These are phyloP conservation scores for Mactromeris polynyma DNA, from an alignment of 2,888 invertebrate genomes.

Conservation along the genomic window DNA sequence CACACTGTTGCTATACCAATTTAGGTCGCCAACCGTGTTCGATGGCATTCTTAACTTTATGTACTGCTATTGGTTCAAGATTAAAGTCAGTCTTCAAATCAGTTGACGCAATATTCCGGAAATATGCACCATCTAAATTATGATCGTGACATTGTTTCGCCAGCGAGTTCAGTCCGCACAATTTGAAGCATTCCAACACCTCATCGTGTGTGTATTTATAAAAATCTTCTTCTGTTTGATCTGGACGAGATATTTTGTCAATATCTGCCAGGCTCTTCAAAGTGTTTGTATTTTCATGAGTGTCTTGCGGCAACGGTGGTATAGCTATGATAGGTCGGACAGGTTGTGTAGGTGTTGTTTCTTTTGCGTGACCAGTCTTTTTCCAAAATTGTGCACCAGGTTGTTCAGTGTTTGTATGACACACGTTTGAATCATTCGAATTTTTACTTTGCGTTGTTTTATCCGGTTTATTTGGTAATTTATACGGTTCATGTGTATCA, in stretches of 20 bases:
- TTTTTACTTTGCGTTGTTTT: background rate
- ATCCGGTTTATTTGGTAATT: background rate
- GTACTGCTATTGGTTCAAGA: background rate
- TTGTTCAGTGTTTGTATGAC: background rate
- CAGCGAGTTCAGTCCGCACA: background rate
- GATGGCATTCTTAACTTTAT: background rate
- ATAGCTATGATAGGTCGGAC: background rate
- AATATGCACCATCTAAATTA: background rate
- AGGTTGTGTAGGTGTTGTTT: background rate
- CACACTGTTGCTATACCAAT: no score
- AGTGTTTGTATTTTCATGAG: background rate
- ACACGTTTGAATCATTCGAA: background rate
- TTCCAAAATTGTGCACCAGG: background rate
- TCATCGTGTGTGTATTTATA: background rate
- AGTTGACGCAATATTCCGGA: background rate
- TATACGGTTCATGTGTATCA: background rate
- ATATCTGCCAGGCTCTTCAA: background rate
- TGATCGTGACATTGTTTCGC: background rate
- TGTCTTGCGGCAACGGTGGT: background rate
- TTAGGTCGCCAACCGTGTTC: background rate
- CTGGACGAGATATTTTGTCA: background rate
- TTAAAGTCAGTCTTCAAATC: background rate
- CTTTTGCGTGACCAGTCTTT: background rate
- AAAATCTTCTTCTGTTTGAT: slow-evolving; percentile 6
- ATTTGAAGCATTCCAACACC: background rate